phyloP scores from a whole-genome alignment of 2,797 vertebrate genomes.

The Anabas testudineus region DNA sequence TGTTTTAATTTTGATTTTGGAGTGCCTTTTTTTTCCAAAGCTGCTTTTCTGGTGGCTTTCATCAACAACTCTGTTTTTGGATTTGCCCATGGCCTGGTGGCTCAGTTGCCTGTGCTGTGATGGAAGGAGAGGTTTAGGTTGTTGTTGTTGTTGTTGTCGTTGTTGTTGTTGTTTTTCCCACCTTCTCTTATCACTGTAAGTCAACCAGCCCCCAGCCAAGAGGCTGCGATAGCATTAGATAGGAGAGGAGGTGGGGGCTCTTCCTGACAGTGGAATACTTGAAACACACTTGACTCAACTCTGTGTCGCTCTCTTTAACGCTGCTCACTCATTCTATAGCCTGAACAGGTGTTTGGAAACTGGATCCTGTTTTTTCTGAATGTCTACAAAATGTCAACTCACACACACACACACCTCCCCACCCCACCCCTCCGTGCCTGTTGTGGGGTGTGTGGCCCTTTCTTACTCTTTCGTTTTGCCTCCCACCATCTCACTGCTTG shows the following conservation, averaged over 20 bases:
- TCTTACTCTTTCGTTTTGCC: conserved; percentile 60
- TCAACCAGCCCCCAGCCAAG: conserved; percentile 58
- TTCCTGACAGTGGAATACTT: conserved; percentile 90
- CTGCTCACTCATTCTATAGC: conserved; percentile 89
- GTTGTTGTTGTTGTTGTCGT: conserved; percentile 30
- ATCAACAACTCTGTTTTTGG: conserved; percentile 71
- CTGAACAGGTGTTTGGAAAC: conserved; percentile 88
- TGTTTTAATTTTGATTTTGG: conserved; percentile 93
- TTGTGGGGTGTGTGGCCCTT: conserved; percentile 52
- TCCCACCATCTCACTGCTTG: conserved; percentile 86
- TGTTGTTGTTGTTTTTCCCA: conserved; percentile 36
- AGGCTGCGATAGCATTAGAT: conserved; percentile 67
- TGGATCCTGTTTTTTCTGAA: conserved; percentile 84
- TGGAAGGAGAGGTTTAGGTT: conserved; percentile 60
- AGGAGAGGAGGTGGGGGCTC: conserved; percentile 73
- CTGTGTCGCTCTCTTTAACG: conserved; percentile 81
- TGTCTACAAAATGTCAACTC: conserved; percentile 84
- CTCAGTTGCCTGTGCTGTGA: conserved; percentile 67
- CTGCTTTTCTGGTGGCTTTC: conserved; percentile 92
- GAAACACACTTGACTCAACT: conserved; percentile 85
- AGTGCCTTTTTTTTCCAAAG: conserved; percentile 98
- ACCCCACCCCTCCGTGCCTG: conserved; percentile 25
- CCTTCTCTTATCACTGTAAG: conserved; percentile 65
- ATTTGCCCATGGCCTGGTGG: conserved; percentile 53
- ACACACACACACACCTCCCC: conserved; percentile 47